phyloP scores from a whole-genome alignment of 1,140 invertebrate genomes.

The Achroia grisella region DNA sequence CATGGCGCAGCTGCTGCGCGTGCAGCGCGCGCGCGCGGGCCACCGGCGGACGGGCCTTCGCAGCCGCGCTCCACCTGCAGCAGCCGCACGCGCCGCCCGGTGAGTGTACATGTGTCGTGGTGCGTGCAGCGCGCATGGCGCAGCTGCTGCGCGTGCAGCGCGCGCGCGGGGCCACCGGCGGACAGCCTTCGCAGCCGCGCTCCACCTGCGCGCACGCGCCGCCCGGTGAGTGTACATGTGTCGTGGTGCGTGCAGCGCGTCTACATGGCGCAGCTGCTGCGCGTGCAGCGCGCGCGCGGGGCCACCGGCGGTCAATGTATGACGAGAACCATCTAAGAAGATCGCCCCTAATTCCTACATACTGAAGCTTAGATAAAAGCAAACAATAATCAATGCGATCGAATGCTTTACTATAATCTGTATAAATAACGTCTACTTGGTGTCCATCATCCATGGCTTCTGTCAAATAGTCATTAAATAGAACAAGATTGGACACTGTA shows the following conservation, averaged over 20 bases:
- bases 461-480: too few relatives aligned
- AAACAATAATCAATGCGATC: too few relatives aligned
- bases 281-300: constrained; percentile 90
- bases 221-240: too few relatives aligned
- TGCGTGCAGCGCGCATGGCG: constrained; percentile 34
- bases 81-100: constrained; percentile 70
- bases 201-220: background rate
- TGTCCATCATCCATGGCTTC: too few relatives aligned
- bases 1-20: constrained; percentile 92
- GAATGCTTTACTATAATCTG: too few relatives aligned
- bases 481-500: too few relatives aligned
- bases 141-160: constrained; percentile 55
- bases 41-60: constrained; percentile 85
- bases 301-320: constrained; percentile 88
- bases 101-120: constrained; percentile 5
- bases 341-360: too few relatives aligned
- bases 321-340: too few relatives aligned
- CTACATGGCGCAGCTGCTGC: constrained; percentile 93
- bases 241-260: constrained; percentile 88
- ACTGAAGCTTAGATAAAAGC: too few relatives aligned
- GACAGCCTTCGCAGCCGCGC: background rate
- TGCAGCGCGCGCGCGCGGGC: constrained; percentile 91
- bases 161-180: too few relatives aligned
- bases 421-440: too few relatives aligned
- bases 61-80: constrained; percentile 77